Conservation (phyloP, 2,797 vertebrate genomes). For the Rallus crepitans region DNA sequence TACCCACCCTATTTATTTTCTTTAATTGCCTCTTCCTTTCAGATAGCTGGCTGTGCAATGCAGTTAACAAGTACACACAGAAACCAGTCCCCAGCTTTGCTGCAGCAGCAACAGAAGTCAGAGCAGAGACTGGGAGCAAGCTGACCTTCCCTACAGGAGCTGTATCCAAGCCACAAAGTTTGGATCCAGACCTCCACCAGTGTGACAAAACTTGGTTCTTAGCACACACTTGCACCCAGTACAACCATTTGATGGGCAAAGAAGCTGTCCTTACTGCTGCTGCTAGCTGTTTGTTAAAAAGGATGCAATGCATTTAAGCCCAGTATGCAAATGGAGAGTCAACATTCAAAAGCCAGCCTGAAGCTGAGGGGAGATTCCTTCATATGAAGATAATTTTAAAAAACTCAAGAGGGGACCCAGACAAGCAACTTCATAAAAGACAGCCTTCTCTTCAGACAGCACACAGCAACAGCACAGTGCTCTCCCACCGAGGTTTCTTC, state of each 20-base stretch:
- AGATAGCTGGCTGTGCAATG: neutral
- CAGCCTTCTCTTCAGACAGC: neutral
- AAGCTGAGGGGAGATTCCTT: neutral
- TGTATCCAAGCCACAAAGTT: neutral
- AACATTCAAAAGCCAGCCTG: neutral
- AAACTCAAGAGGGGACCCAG: neutral
- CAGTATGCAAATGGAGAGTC: neutral
- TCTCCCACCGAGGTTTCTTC: neutral
- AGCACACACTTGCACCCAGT: neutral
- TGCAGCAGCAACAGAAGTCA: neutral
- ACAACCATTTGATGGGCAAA: neutral
- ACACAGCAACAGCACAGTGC: rapidly evolving
- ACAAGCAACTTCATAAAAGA: neutral
- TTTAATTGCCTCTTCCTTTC: constrained; percentile 19
- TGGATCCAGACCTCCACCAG: neutral
- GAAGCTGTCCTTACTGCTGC: neutral
- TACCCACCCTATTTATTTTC: neutral
- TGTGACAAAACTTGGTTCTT: neutral
- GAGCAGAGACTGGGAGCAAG: neutral
- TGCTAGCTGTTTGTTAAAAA: neutral
- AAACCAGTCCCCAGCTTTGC: neutral
- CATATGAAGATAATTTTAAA: neutral
- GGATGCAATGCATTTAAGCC: neutral
- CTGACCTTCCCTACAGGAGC: neutral
- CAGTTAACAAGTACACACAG: neutral